Percentiles rank a stretch among this genome's conserved stretches.
Conservation (phyloP, 2,797 vertebrate species). For the Oceanodroma leucorhoa region DNA sequence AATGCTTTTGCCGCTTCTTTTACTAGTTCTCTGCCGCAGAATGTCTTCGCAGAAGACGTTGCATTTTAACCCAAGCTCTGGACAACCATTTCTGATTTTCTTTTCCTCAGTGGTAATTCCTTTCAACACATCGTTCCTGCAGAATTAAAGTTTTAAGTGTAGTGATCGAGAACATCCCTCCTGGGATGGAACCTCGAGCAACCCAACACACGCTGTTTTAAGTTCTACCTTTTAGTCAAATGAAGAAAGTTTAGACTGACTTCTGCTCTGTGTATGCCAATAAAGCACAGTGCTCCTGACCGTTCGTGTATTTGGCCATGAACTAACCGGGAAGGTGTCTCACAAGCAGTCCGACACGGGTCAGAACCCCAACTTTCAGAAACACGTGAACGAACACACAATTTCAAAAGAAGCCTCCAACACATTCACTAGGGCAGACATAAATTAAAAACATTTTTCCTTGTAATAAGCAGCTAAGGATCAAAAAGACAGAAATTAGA, state of each 20-base stretch:
- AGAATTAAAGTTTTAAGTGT: background rate
- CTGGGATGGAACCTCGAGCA: background rate
- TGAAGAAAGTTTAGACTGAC: background rate
- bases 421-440: background rate
- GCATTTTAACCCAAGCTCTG: background rate
- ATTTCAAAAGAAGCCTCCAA: background rate
- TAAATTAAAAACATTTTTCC: background rate
- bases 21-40: accelerated
- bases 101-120: background rate
- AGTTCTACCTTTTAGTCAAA: background rate
- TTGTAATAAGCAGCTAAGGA: background rate
- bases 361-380: background rate
- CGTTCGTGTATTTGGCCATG: accelerated
- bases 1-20: background rate
- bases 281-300: background rate
- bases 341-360: accelerated
- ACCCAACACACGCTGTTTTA: background rate
- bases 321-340: background rate
- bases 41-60: background rate
- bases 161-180: background rate
- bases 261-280: background rate
- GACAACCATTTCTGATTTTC: background rate
- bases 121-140: background rate
- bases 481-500: slow-evolving; percentile 10
- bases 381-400: background rate